Evolutionary conservation across 2,797 vertebrate genomes (phyloP), one percentile per base, ranked within the genome.

Genomic region (Ptychobarbus kaznakovi): DNA sequence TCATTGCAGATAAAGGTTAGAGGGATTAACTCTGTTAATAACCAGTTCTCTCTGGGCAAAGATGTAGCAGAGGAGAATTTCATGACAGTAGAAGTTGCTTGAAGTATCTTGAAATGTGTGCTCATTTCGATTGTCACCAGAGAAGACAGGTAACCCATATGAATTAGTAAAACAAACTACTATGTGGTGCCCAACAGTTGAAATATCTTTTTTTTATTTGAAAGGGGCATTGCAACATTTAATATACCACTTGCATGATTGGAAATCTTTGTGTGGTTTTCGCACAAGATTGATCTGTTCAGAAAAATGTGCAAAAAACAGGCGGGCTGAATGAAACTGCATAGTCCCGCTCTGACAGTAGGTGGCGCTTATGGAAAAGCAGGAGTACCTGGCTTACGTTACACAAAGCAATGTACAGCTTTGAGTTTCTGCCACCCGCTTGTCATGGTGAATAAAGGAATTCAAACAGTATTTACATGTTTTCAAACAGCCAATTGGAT

Each of bases 21-120:
- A 74, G 9, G 84, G 84, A 80, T 85, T 85, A 80, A 65, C 77
- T 85, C 40, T 80, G 53, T 79, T 85, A 85, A 85, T 85, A 80
- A 80, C 77, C 56, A 7, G 22, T 65, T 85, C 68, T 85, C 68
- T 80, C 77, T 49, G 53, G 66, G 77, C 53, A 85, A 68, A 76
- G 22, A 68, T 68, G 72, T 68, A 51, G 42, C 61, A 28, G 35
- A 69, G 11, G 49, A 58, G 51, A 44, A 44, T 80, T 72, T 38
- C 12, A 72, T 72, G 51, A 69, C 49, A 56, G 61, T 49, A 77
- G 7, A 66, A 63, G 25, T 18, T n/a, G 18, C 11, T 61, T 25
- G n/a, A 25, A 61, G 20, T 70, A n/a, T 72, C 22, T 49, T 80
- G 28, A 66, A 38, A 51, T 38, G 1, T 49, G 44, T 28, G 6